Conservation (phyloP, 2,113 vertebrate species). For the Prinia subflava region DNA sequence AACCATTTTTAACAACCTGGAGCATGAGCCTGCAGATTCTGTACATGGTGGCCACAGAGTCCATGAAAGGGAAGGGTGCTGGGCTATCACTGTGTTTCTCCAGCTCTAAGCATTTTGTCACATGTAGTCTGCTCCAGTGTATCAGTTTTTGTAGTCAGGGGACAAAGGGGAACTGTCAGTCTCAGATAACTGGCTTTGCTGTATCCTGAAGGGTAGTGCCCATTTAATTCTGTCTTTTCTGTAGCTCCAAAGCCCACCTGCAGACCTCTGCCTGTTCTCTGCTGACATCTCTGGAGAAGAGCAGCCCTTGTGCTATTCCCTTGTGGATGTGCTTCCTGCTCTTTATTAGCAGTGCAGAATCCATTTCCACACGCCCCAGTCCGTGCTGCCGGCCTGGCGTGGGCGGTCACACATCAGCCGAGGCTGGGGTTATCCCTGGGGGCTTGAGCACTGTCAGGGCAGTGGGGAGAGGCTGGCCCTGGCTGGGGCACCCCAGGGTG, state of each 20-base stretch:
- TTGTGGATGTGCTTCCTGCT: not conserved
- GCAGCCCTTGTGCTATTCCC: not conserved
- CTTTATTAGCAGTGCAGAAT: not conserved
- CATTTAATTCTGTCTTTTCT: not conserved
- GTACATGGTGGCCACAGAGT: not conserved
- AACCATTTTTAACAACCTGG: not conserved
- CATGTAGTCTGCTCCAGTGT: not conserved
- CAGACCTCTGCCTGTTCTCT: not conserved
- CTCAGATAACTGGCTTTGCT: not conserved
- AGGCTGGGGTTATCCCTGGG: not conserved
- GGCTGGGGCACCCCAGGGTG: not conserved
- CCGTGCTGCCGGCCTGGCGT: rapidly evolving
- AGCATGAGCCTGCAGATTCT: not conserved
- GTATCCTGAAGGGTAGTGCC: not conserved
- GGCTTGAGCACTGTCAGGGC: not conserved
- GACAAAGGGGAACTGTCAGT: not conserved
- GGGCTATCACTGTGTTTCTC: not conserved
- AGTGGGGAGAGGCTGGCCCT: not conserved
- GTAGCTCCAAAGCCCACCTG: not conserved
- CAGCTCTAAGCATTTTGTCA: not conserved
- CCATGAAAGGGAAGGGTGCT: not conserved
- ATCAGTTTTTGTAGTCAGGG: not conserved
- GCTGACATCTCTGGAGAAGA: not conserved
- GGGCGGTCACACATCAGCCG: no score
- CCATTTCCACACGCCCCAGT: rapidly evolving